These are phyloP conservation scores for Hippasteria phrygiana DNA, from an alignment of 53 echinoderm and acorn worm genomes.

Conservation along the genomic window DNA sequence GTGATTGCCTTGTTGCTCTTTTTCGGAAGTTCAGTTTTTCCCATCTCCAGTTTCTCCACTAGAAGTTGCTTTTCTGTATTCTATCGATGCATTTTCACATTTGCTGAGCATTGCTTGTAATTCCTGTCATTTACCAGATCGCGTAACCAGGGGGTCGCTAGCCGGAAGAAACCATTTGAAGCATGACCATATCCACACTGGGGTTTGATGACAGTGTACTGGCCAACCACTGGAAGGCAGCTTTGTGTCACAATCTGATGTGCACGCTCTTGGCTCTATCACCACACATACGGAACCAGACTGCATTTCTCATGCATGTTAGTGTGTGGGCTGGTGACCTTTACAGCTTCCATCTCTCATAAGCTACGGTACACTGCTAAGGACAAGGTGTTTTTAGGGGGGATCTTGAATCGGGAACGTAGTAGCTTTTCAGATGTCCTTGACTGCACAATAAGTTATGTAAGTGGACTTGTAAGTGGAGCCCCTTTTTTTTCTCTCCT, in stretches of 20 bases:
- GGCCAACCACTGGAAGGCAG: neutral
- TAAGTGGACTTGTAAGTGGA: constrained; percentile 37
- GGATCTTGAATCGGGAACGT: neutral
- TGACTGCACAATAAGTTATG: constrained; percentile 41
- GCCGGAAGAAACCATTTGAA: constrained; percentile 22
- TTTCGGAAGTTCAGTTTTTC: no score
- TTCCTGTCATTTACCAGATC: neutral
- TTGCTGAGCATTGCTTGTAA: neutral
- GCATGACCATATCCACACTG: neutral
- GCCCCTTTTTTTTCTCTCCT: neutral
- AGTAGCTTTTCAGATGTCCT: neutral
- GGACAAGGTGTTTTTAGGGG: neutral
- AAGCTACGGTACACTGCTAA: no score
- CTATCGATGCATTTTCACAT: no score
- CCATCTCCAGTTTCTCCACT: no score
- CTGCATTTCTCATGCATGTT: neutral
- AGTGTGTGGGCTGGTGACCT: neutral
- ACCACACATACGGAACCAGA: constrained; percentile 10
- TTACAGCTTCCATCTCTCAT: neutral
- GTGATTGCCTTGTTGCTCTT: no score
- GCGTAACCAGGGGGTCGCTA: neutral
- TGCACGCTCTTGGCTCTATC: constrained; percentile 13
- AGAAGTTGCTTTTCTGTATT: no score
- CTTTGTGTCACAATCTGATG: neutral
- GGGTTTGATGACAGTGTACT: constrained; percentile 2